Percentiles rank a stretch among this genome's conserved stretches.
These are phyloP conservation scores for Megaustenia siamemsis DNA, from an alignment of 2,888 invertebrate species.

Conservation along the genomic window DNA sequence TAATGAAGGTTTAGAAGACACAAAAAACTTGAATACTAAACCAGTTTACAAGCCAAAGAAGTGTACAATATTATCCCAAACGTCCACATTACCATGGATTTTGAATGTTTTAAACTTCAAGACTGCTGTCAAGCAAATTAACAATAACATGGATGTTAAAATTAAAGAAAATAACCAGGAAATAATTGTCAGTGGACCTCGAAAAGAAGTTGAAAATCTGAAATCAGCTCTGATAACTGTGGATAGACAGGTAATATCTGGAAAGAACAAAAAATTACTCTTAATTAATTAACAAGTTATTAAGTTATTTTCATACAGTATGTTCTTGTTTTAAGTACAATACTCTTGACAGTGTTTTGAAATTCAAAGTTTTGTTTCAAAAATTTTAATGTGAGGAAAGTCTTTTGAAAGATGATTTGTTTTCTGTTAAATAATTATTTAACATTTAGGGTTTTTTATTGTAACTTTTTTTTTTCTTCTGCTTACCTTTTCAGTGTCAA, in stretches of 20 bases:
- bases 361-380: too few relatives aligned
- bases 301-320: too few relatives aligned
- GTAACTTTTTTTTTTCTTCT: too few relatives aligned
- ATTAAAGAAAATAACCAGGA: slow-evolving; percentile 19
- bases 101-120: slow-evolving; percentile 23
- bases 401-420: too few relatives aligned
- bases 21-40: background rate
- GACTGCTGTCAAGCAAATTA: background rate
- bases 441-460: too few relatives aligned
- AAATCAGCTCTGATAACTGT: background rate
- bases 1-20: background rate
- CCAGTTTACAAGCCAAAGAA: background rate
- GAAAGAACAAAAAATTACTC: too few relatives aligned
- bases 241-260: slow-evolving; percentile 32
- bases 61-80: background rate
- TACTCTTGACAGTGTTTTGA: too few relatives aligned
- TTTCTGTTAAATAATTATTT: too few relatives aligned
- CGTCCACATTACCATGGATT: background rate
- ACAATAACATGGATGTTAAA: background rate
- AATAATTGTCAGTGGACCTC: slow-evolving; percentile 13
- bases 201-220: background rate
- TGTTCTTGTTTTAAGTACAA: too few relatives aligned
- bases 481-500: too few relatives aligned
- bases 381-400: too few relatives aligned
- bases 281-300: too few relatives aligned